phyloP scores from a whole-genome alignment of 2,113 vertebrate species.

The Himantopus leucocephalus region DNA sequence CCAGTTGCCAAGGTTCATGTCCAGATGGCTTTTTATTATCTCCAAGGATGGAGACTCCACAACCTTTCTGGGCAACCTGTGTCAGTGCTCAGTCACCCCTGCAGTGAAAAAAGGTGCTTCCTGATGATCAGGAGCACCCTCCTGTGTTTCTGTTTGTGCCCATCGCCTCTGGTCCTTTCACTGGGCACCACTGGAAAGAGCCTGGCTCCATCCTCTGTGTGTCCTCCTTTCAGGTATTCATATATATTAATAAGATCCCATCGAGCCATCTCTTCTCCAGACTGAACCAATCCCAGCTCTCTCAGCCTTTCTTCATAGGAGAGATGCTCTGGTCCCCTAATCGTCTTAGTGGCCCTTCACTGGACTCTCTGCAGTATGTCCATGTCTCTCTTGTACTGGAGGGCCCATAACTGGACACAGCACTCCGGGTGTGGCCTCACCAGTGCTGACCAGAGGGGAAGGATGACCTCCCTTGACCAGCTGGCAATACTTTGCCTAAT shows the following conservation, averaged over 20 bases:
- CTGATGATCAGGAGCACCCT: not conserved
- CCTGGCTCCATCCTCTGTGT: rapidly evolving
- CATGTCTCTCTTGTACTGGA: not conserved
- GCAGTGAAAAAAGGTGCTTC: not conserved
- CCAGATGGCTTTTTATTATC: not conserved
- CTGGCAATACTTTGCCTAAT: not conserved
- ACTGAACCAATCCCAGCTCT: not conserved
- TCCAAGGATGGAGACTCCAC: not conserved
- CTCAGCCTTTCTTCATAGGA: not conserved
- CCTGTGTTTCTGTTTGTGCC: not conserved
- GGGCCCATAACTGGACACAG: not conserved
- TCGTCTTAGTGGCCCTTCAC: not conserved
- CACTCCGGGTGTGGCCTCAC: not conserved
- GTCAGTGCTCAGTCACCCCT: not conserved
- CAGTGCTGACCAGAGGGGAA: not conserved
- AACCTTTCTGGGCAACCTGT: not conserved
- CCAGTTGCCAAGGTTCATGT: not conserved
- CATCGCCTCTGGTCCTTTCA: not conserved
- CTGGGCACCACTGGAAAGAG: not conserved
- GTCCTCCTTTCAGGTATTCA: not conserved
- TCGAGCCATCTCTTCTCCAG: not conserved
- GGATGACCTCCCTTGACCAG: not conserved
- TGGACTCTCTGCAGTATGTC: not conserved
- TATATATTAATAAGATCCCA: not conserved
- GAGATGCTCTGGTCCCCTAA: not conserved